These are phyloP conservation scores for Delia radicum DNA, from an alignment of 1,140 invertebrate genomes.

Conservation along the genomic window DNA sequence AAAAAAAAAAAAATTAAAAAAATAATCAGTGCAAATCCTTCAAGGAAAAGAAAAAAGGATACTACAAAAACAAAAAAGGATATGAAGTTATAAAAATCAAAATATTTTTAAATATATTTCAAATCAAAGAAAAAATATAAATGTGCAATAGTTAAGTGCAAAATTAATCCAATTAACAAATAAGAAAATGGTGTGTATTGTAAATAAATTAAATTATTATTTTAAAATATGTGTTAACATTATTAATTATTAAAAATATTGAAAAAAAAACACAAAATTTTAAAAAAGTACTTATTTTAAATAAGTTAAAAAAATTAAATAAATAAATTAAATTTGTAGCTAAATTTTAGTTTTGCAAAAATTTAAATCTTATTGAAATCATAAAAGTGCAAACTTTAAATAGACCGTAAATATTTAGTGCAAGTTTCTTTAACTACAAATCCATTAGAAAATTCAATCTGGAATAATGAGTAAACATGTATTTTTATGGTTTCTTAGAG, in stretches of 20 bases:
- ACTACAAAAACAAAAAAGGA: background rate
- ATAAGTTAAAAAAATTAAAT: too few relatives aligned
- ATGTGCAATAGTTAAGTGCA: background rate
- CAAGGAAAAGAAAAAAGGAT: background rate
- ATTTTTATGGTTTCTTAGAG: background rate
- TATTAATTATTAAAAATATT: background rate
- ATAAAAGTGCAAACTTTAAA: background rate
- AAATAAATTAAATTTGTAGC: too few relatives aligned
- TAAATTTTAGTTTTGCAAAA: too few relatives aligned
- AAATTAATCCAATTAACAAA: constrained; percentile 16
- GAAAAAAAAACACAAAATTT: too few relatives aligned
- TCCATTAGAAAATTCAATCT: background rate
- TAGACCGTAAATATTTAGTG: constrained; percentile 1
- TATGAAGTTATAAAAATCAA: background rate
- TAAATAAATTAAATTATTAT: constrained; percentile 7
- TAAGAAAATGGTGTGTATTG: constrained; percentile 22
- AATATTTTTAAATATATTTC: constrained; percentile 2
- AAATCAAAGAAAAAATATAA: background rate
- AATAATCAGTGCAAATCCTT: constrained; percentile 11
- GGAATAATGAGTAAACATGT: background rate
- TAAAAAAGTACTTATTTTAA: too few relatives aligned
- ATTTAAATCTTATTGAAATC: background rate
- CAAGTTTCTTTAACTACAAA: background rate
- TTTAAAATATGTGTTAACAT: background rate
- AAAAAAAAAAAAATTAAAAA: background rate